phyloP scores from a whole-genome alignment of 2,888 invertebrate genomes.

The Stomorhina lunata region DNA sequence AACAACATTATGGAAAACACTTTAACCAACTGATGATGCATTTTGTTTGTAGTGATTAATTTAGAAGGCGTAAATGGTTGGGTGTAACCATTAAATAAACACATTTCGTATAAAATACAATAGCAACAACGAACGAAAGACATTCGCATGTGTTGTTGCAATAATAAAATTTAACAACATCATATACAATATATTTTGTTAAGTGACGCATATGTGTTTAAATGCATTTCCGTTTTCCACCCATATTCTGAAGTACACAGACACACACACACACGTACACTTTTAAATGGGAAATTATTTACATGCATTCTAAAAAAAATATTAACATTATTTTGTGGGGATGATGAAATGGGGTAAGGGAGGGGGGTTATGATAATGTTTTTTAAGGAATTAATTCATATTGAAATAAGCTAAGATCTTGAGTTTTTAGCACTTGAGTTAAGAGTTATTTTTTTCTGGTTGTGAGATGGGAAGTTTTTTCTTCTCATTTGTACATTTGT shows the following conservation, averaged over 20 bases:
- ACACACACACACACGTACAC: not conserved
- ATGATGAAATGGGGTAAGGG: too few relatives aligned
- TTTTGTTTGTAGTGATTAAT: constrained; percentile 62
- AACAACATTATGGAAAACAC: constrained; percentile 57
- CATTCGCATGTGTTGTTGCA: not conserved
- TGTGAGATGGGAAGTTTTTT: too few relatives aligned
- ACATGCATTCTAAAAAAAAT: too few relatives aligned
- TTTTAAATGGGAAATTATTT: not conserved
- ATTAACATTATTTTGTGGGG: too few relatives aligned
- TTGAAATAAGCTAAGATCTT: too few relatives aligned
- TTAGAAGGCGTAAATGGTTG: constrained; percentile 55
- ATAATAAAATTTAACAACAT: constrained; percentile 55
- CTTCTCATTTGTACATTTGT: too few relatives aligned
- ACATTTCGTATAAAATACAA: constrained; percentile 35
- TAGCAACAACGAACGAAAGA: constrained; percentile 21
- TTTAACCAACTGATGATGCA: constrained; percentile 62
- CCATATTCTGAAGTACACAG: not conserved
- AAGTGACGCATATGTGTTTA: constrained; percentile 54
- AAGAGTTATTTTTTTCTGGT: too few relatives aligned
- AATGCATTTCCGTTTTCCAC: constrained; percentile 48
- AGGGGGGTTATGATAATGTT: too few relatives aligned
- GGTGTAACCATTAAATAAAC: constrained; percentile 55
- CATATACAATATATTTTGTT: constrained; percentile 40
- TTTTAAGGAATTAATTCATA: too few relatives aligned
- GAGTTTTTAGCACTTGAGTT: too few relatives aligned